A percentile compares a stretch with the other conserved stretches of the same genome.
Evolutionary conservation across 2,888 invertebrate species (phyloP).

Genomic region (Rhagonycha fulva): DNA sequence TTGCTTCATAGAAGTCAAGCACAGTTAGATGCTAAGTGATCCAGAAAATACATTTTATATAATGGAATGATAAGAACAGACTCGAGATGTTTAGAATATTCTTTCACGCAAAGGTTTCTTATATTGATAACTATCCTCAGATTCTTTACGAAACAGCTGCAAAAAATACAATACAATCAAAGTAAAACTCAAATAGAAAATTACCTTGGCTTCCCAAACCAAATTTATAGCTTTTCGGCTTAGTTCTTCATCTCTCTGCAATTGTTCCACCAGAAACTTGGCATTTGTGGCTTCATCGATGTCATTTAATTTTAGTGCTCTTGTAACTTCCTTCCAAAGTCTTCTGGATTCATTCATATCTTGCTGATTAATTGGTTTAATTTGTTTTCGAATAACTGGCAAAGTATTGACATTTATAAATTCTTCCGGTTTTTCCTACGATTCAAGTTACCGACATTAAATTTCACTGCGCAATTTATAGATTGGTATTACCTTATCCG

Average conservation of each 20-base stretch:
- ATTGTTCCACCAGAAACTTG: constrained; percentile 90
- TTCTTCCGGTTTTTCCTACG: constrained; percentile 73
- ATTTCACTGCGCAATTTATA: background rate
- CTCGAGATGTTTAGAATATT: constrained; percentile 50
- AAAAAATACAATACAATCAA: constrained; percentile 1
- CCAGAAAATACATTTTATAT: constrained; percentile 21
- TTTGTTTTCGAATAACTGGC: constrained; percentile 85
- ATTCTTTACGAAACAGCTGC: constrained; percentile 64
- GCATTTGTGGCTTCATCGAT: constrained; percentile 92
- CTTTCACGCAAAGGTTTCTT: constrained; percentile 59
- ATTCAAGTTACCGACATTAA: constrained; percentile 46
- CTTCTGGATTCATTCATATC: constrained; percentile 85
- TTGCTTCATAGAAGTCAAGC: constrained; percentile 14
- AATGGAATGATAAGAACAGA: constrained; percentile 28
- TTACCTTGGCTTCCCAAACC: constrained; percentile 83
- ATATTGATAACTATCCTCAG: constrained; percentile 66
- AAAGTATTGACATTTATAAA: constrained; percentile 88
- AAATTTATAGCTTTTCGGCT: constrained; percentile 72
- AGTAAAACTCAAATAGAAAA: constrained; percentile 5
- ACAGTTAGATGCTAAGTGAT: constrained; percentile 26
- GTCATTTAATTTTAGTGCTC: constrained; percentile 85
- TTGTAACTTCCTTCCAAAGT: constrained; percentile 97
- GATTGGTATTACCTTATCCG: constrained; percentile 67
- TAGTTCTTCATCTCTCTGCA: constrained; percentile 92
- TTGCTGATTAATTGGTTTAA: constrained; percentile 85